Evolutionary conservation across 2,113 vertebrate species (phyloP), one percentile per base, ranked within the genome.

Genomic region (Murina feae): DNA sequence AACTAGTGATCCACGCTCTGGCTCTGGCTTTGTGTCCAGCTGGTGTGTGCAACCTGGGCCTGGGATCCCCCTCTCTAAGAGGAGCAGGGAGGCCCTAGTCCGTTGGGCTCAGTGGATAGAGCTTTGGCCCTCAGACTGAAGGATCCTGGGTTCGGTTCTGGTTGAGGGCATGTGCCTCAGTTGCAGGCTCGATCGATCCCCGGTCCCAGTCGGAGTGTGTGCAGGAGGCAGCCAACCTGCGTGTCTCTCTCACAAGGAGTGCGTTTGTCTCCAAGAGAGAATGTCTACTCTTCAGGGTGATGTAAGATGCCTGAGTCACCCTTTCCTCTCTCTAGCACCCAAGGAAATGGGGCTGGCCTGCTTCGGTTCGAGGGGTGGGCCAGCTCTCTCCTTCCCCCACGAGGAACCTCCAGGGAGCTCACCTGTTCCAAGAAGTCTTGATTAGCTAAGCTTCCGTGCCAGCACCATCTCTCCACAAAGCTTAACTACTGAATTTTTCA

Each of bases 251-350:
- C 55, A 93, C 79, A 69, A 80, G 94, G 80, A 74, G 44, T 85
- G 65, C 72, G 63, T 63, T 42, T 80, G 80, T 89, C 83, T 95
- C 92, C 63, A 68, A 35, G 91, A 35, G 92, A 96, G 69, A 86
- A 96, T 42, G 51, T 92, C 72, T 60, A 47, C 66, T 78, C 3
- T 51, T 8, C 21, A 2, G 69, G 47, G 80, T 44, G 51, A 71
- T 60, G 79, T 53, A 39, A 94, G 21, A 5, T 0, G 11, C 30
- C 9, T 14, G 60, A 71, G 47, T 78, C 86, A 20, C 53, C 69
- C 58, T 58, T 28, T 17, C 1, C 23, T 2, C 0, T 42, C 23
- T 63, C 28, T 20, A 49, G 5, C 42, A 23, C 4, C 32, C 4
- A 16, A 30, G 39, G 47, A 69, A 49, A 39, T 13, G 1, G 4